Evolutionary conservation across 2,113 vertebrate species (phyloP).

Genomic region (Oxyruncus cristatus): DNA sequence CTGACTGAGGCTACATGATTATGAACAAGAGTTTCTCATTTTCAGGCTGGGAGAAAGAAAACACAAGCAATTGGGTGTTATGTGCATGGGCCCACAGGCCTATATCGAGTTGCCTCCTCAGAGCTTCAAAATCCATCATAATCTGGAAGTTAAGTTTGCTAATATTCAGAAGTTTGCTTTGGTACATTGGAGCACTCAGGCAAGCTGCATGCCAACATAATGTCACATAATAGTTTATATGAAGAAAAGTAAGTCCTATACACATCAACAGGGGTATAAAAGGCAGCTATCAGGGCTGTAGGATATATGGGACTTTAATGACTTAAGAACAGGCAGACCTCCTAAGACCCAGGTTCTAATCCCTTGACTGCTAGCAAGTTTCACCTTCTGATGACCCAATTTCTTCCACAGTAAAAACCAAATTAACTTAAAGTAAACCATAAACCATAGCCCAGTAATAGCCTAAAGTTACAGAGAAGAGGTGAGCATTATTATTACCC

Average conservation of each 20-base stretch:
- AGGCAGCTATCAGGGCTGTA: background rate
- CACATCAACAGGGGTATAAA: background rate
- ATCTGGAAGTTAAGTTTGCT: background rate
- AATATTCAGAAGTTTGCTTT: background rate
- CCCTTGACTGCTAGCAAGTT: background rate
- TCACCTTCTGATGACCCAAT: background rate
- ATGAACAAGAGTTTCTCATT: background rate
- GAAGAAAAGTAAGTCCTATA: background rate
- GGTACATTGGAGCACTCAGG: background rate
- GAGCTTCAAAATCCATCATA: background rate
- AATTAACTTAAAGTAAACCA: background rate
- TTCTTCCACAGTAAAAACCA: background rate
- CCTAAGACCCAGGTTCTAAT: background rate
- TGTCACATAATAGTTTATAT: fast-evolving
- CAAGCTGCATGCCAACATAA: background rate
- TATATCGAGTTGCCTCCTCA: background rate
- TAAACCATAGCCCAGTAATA: background rate
- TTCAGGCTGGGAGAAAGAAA: background rate
- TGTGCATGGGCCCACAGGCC: fast-evolving
- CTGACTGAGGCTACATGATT: background rate
- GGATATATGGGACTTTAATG: background rate
- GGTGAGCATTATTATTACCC: background rate
- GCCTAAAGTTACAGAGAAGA: background rate
- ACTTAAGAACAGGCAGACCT: background rate
- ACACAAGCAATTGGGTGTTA: background rate